A percentile compares a stretch with the other conserved stretches of the same genome.
These are phyloP conservation scores for Chanos chanos DNA, from an alignment of 2,797 vertebrate species.

Conservation along the genomic window DNA sequence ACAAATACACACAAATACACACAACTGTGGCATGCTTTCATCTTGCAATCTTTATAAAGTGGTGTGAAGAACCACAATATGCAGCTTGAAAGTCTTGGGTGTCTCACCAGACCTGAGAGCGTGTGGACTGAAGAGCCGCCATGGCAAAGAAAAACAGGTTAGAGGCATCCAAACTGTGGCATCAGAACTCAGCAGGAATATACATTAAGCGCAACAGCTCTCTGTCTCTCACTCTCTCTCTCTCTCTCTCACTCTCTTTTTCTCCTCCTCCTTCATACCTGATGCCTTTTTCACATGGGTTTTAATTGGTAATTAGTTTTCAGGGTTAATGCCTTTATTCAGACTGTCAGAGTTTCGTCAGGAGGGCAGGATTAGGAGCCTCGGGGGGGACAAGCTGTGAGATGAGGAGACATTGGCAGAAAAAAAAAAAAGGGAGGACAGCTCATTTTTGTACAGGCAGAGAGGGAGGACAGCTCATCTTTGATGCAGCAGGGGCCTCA, in stretches of 20 bases:
- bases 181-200: too few species aligned
- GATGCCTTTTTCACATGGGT: constrained; percentile 28
- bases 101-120: too few species aligned
- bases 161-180: too few species aligned
- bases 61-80: too few species aligned
- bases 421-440: constrained; percentile 81
- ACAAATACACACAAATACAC: too few species aligned
- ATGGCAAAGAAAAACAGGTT: too few species aligned
- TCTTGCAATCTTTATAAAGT: too few species aligned
- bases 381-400: constrained; percentile 65
- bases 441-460: constrained; percentile 81
- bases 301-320: constrained; percentile 82
- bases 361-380: constrained; percentile 80
- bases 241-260: neutral
- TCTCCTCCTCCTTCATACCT: constrained; percentile 38
- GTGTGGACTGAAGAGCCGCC: too few species aligned
- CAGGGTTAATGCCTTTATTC: constrained; percentile 80
- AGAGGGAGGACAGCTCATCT: constrained; percentile 86
- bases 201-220: too few species aligned
- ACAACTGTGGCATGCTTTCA: too few species aligned
- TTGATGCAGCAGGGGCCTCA: constrained; percentile 81
- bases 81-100: too few species aligned
- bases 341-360: constrained; percentile 79
- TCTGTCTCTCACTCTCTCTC: neutral
- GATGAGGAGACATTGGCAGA: constrained; percentile 83